These are phyloP conservation scores for Eupeodes luniger DNA, from an alignment of 2,888 invertebrate species.

Conservation along the genomic window DNA sequence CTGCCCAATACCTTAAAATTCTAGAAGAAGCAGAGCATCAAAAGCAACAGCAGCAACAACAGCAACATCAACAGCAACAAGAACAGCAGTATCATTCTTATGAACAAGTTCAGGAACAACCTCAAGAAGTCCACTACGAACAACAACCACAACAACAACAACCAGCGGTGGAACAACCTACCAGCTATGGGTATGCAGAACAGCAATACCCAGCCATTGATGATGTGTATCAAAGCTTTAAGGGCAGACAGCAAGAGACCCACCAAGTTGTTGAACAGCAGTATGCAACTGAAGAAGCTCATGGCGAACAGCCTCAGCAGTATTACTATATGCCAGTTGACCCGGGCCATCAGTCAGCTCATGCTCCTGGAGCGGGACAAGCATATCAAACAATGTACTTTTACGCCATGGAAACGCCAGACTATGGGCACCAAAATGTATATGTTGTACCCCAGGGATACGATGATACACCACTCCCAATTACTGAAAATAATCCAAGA, in stretches of 20 bases:
- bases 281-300: conserved; percentile 74
- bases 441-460: conserved; percentile 50
- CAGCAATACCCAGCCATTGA: conserved; percentile 80
- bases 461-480: conserved; percentile 75
- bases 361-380: conserved; percentile 58
- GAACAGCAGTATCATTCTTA: conserved; percentile 59
- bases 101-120: conserved; percentile 49
- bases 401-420: conserved; percentile 79
- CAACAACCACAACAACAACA: conserved; percentile 56
- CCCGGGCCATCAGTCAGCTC: conserved; percentile 68
- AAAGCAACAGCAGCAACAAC: conserved; percentile 79
- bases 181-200: conserved; percentile 47
- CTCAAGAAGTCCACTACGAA: conserved; percentile 54
- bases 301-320: conserved; percentile 78
- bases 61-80: conserved; percentile 60
- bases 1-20: conserved; percentile 82
- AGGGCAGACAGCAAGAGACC: conserved; percentile 78
- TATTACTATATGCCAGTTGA: conserved; percentile 79
- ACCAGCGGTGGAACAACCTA: conserved; percentile 44
- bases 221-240: conserved; percentile 82
- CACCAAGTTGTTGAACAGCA: conserved; percentile 68
- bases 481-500: conserved; percentile 83
- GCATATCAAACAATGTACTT: conserved; percentile 81
- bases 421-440: conserved; percentile 60
- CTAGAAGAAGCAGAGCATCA: conserved; percentile 82